Evolutionary conservation across 1,140 invertebrate genomes (phyloP).

Genomic region (Hypsibius dujardini): DNA sequence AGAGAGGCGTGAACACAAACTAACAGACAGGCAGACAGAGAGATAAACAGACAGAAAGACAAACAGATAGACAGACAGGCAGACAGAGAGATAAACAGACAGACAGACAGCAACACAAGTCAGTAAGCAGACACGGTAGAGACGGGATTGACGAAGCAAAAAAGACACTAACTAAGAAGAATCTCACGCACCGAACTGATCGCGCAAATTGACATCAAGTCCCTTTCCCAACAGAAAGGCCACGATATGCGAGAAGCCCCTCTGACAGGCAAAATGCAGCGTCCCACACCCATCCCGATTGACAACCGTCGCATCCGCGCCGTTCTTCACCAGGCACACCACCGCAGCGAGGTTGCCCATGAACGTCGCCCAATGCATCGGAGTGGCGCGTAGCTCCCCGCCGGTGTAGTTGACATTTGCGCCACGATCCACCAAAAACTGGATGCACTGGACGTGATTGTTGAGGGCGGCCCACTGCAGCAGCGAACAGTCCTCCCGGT

Average conservation of each 20-base stretch:
- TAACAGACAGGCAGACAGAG: too few species aligned
- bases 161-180: constrained; percentile 19
- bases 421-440: constrained; percentile 33
- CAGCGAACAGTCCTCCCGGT: constrained; percentile 45
- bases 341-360: constrained; percentile 23
- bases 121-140: constrained; percentile 21
- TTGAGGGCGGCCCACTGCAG: constrained; percentile 98
- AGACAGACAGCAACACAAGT: too few species aligned
- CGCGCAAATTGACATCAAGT: constrained; percentile 65
- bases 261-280: constrained; percentile 88
- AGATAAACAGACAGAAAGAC: too few species aligned
- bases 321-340: constrained; percentile 71
- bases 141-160: constrained; percentile 26
- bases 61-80: too few species aligned
- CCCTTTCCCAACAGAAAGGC: constrained; percentile 92
- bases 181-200: constrained; percentile 47
- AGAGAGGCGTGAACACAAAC: too few species aligned
- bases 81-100: too few species aligned
- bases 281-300: constrained; percentile 90
- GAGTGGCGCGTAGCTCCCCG: constrained; percentile 81
- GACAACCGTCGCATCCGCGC: constrained; percentile 73
- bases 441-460: constrained; percentile 41
- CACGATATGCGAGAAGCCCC: constrained; percentile 86
- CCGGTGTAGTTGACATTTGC: constrained; percentile 56
- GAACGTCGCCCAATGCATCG: constrained; percentile 82